Conservation (phyloP, 2,113 vertebrate genomes). For the Muscicapa adusta region DNA sequence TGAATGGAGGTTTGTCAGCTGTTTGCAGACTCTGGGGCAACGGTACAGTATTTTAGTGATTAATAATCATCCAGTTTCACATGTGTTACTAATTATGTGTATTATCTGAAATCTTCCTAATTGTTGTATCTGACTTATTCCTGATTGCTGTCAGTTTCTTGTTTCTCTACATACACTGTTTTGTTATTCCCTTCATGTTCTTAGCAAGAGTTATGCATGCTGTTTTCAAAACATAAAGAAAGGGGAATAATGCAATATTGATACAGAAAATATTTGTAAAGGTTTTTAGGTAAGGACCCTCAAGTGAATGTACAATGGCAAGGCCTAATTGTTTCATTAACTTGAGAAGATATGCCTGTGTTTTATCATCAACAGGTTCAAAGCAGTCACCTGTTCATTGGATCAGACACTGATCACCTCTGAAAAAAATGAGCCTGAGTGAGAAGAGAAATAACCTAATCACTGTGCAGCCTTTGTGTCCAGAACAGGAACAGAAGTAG, state of each 20-base stretch:
- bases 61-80: not conserved
- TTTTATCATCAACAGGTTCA: not conserved
- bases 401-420: not conserved
- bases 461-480: not conserved
- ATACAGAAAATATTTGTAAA: not conserved
- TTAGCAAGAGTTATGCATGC: not conserved
- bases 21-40: not conserved
- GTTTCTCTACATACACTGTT: not conserved
- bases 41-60: not conserved
- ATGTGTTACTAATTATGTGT: not conserved
- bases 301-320: not conserved
- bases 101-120: not conserved
- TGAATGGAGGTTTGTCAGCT: not conserved
- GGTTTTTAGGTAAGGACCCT: not conserved
- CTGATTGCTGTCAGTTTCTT: not conserved
- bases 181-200: not conserved
- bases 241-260: not conserved
- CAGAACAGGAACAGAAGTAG: not conserved
- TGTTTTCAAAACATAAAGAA: not conserved
- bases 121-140: not conserved
- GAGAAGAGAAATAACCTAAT: not conserved
- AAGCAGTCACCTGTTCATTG: not conserved
- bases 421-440: not conserved
- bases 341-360: not conserved
- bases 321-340: not conserved